Conservation (phyloP, 1,140 invertebrate species). For the Saccostrea glomerata region DNA sequence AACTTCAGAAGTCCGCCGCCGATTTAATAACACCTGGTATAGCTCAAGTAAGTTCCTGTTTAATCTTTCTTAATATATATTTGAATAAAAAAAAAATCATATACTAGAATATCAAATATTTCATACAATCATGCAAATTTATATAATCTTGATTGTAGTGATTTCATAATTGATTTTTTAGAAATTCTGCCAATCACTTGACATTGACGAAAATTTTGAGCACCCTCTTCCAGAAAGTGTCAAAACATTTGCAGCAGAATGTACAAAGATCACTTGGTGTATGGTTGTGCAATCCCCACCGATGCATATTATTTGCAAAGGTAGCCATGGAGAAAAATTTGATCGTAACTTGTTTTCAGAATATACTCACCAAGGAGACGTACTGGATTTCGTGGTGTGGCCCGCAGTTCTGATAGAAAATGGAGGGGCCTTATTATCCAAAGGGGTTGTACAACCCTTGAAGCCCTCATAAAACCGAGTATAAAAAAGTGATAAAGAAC, state of each 20-base stretch:
- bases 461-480: background rate
- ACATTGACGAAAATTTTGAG: constrained; percentile 34
- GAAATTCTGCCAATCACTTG: constrained; percentile 24
- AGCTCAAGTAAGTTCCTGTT: background rate
- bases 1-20: background rate
- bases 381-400: constrained; percentile 40
- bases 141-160: background rate
- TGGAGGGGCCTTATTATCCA: constrained; percentile 32
- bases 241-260: constrained; percentile 2
- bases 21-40: background rate
- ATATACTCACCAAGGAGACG: constrained; percentile 40
- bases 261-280: constrained; percentile 33
- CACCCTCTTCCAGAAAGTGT: constrained; percentile 18
- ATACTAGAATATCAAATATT: background rate
- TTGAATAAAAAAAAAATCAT: background rate
- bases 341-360: constrained; percentile 23
- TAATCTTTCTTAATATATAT: too few species aligned
- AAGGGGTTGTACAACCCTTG: constrained; percentile 31
- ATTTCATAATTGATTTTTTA: background rate
- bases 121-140: background rate
- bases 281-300: constrained; percentile 38
- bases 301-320: constrained; percentile 17
- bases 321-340: constrained; percentile 6
- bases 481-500: background rate
- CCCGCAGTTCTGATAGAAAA: constrained; percentile 39